A percentile compares a stretch with the other conserved stretches of the same genome.
phyloP scores from a whole-genome alignment of 2,797 vertebrate genomes.

The Anniella stebbinsi region DNA sequence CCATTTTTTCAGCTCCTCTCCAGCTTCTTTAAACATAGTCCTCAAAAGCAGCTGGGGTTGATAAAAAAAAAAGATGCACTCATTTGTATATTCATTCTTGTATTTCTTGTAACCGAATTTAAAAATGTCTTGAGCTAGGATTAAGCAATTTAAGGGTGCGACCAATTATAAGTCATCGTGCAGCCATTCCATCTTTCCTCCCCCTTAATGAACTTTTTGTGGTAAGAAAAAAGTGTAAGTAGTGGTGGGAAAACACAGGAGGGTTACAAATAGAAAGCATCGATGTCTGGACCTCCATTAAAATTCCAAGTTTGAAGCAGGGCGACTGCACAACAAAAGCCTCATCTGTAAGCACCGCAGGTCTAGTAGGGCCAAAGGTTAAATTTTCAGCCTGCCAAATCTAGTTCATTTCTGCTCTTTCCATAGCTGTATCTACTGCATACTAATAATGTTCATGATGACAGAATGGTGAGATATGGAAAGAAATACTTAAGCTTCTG shows the following conservation, averaged over 20 bases:
- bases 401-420: neutral
- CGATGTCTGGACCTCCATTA: neutral
- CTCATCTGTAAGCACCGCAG: neutral
- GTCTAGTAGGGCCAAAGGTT: neutral
- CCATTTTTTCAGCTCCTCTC: neutral
- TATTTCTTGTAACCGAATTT: neutral
- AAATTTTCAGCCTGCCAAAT: neutral
- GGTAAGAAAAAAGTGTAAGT: neutral
- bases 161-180: neutral
- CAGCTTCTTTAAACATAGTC: neutral
- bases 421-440: neutral
- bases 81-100: neutral
- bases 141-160: neutral
- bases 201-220: too few relatives aligned
- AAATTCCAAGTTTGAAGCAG: neutral
- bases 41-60: neutral
- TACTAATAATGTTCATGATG: neutral
- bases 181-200: neutral
- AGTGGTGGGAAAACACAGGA: neutral
- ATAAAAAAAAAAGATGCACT: neutral
- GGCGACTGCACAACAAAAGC: neutral
- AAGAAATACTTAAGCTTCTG: neutral
- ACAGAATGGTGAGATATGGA: neutral
- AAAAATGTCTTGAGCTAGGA: neutral
- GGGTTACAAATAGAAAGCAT: neutral